Evolutionary conservation across 2,888 invertebrate genomes (phyloP).

Genomic region (Machimus rusticus): DNA sequence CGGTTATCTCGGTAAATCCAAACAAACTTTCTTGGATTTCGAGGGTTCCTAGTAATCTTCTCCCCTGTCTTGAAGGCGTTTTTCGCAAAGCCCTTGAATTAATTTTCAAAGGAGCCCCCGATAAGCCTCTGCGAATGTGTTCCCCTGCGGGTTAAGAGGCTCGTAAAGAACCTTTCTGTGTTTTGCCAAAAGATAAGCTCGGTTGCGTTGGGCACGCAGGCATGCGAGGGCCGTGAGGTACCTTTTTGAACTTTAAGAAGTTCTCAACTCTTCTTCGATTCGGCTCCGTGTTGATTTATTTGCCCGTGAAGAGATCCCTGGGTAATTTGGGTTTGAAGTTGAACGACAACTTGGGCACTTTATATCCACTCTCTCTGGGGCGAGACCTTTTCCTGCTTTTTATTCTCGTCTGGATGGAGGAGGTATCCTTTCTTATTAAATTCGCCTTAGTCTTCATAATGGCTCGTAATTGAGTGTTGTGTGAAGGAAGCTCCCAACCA

Average conservation of each 20-base stretch:
- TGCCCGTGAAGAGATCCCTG: neutral
- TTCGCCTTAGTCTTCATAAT: neutral
- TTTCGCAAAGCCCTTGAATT: constrained; percentile 7
- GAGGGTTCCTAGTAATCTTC: neutral
- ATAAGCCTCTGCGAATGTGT: constrained; percentile 7
- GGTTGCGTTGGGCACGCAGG: neutral
- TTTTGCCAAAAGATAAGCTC: constrained; percentile 6
- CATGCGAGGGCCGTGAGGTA: neutral
- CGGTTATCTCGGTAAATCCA: constrained; percentile 26
- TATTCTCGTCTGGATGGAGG: neutral
- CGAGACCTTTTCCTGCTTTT: neutral
- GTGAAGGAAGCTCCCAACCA: neutral
- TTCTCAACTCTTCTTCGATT: neutral
- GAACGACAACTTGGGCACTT: neutral
- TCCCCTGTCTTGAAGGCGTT: neutral
- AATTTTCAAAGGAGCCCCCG: neutral
- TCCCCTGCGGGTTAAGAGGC: neutral
- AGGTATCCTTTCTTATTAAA: neutral
- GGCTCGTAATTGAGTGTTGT: neutral
- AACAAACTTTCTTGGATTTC: constrained; percentile 19
- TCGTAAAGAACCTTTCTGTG: constrained; percentile 7
- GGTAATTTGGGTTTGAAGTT: neutral
- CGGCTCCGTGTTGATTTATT: neutral
- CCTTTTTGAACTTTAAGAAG: neutral
- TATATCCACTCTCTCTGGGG: neutral